These are phyloP conservation scores for Chelon labrosus DNA, from an alignment of 2,797 vertebrate species.

Conservation along the genomic window DNA sequence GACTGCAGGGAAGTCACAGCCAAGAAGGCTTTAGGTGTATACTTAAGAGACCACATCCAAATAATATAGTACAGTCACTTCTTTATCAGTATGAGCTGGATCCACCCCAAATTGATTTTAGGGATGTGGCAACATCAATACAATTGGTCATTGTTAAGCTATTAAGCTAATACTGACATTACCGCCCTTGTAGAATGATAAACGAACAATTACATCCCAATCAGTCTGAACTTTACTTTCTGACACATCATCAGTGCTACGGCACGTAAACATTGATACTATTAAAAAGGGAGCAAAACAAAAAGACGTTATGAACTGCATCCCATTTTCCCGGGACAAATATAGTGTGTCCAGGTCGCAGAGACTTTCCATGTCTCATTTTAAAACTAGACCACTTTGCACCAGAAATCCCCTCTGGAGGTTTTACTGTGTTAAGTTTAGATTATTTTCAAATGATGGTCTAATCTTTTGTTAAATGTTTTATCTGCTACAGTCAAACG, in stretches of 20 bases:
- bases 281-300: constrained; percentile 16
- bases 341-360: constrained; percentile 63
- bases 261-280: neutral
- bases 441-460: neutral
- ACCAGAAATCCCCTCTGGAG: constrained; percentile 57
- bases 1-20: constrained; percentile 22
- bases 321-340: constrained; percentile 56
- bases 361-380: constrained; percentile 59
- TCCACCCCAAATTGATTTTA: constrained; percentile 21
- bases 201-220: constrained; percentile 8
- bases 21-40: constrained; percentile 30
- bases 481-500: too few relatives aligned
- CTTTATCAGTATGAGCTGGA: constrained; percentile 31
- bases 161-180: constrained; percentile 4
- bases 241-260: constrained; percentile 1
- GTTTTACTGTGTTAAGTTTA: neutral
- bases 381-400: constrained; percentile 68
- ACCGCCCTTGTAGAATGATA: neutral
- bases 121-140: constrained; percentile 19
- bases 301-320: constrained; percentile 29
- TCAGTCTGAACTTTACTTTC: neutral
- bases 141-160: constrained; percentile 16
- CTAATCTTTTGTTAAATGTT: neutral
- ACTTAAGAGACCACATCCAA: constrained; percentile 38
- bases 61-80: constrained; percentile 37